Evolutionary conservation across 2,113 vertebrate genomes (phyloP).

Genomic region (Dicentrarchus labrax): DNA sequence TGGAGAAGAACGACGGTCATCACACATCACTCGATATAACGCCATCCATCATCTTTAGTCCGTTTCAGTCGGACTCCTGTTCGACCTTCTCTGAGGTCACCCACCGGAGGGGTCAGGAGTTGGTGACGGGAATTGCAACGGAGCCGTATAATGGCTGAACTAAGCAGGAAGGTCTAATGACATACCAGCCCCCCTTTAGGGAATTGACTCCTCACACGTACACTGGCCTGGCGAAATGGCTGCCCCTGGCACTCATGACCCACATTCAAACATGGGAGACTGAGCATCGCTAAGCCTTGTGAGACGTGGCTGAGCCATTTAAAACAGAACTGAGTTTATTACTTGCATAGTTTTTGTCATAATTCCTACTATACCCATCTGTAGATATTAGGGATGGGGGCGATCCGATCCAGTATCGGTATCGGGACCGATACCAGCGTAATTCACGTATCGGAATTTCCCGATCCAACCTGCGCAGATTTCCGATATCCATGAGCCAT

Average conservation of each 20-base stretch:
- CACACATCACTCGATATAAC: slow-evolving; percentile 24
- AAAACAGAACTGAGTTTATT: slow-evolving; percentile 2
- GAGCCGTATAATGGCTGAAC: slow-evolving; percentile 57
- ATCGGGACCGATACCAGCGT: no score
- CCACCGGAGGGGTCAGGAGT: slow-evolving; percentile 56
- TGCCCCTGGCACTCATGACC: slow-evolving; percentile 54
- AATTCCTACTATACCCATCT: not conserved
- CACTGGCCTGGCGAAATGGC: slow-evolving; percentile 46
- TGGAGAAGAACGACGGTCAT: slow-evolving; percentile 22
- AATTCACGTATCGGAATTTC: no score
- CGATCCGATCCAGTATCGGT: no score
- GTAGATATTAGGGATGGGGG: no score
- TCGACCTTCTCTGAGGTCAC: slow-evolving; percentile 54
- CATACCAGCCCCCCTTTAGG: slow-evolving; percentile 42
- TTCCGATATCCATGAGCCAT: no score
- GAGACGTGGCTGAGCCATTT: not conserved
- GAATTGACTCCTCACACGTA: slow-evolving; percentile 54
- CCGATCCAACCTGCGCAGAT: no score
- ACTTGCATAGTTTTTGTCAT: not conserved
- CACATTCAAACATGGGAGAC: slow-evolving; percentile 52
- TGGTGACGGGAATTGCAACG: slow-evolving; percentile 48
- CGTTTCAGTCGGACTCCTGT: slow-evolving; percentile 43
- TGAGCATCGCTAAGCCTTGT: slow-evolving; percentile 13
- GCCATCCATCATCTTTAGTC: slow-evolving; percentile 59
- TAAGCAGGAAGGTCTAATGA: slow-evolving; percentile 69